Evolutionary conservation across 2,113 vertebrate genomes (phyloP).

Genomic region (Coregonus clupeaformis): DNA sequence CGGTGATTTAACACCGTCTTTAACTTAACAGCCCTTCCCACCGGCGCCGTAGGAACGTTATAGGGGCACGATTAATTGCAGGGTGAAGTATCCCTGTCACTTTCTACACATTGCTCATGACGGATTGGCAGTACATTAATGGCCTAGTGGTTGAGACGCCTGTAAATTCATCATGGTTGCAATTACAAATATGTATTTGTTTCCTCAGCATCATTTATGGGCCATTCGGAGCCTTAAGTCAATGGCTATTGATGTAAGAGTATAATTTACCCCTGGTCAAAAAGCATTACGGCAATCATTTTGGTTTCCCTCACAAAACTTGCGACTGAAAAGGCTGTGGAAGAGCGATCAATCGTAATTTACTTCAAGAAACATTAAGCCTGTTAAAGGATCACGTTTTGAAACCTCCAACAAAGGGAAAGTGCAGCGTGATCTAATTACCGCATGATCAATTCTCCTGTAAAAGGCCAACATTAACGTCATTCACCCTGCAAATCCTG

Average conservation of each 20-base stretch:
- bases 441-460: not conserved
- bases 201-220: slow-evolving; percentile 58
- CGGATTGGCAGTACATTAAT: slow-evolving; percentile 71
- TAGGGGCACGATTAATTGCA: slow-evolving; percentile 69
- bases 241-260: slow-evolving; percentile 47
- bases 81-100: slow-evolving; percentile 54
- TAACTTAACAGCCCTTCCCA: slow-evolving; percentile 63
- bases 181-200: slow-evolving; percentile 68
- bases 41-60: slow-evolving; percentile 51
- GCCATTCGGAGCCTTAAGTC: slow-evolving; percentile 44
- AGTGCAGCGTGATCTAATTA: not conserved
- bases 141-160: slow-evolving; percentile 49
- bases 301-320: slow-evolving; percentile 39
- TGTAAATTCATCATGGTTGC: slow-evolving; percentile 64
- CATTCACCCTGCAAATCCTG: not conserved
- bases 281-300: slow-evolving; percentile 25
- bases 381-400: slow-evolving; percentile 33
- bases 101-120: slow-evolving; percentile 58
- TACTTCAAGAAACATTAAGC: slow-evolving; percentile 30
- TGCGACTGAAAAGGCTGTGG: slow-evolving; percentile 40
- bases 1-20: slow-evolving; percentile 69
- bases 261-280: slow-evolving; percentile 46
- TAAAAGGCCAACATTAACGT: not conserved
- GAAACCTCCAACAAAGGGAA: slow-evolving; percentile 1
- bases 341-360: slow-evolving; percentile 45